Evolutionary conservation across 2,888 invertebrate genomes (phyloP), one percentile per base, ranked within the genome.

Genomic region (Coelinius sp.): DNA sequence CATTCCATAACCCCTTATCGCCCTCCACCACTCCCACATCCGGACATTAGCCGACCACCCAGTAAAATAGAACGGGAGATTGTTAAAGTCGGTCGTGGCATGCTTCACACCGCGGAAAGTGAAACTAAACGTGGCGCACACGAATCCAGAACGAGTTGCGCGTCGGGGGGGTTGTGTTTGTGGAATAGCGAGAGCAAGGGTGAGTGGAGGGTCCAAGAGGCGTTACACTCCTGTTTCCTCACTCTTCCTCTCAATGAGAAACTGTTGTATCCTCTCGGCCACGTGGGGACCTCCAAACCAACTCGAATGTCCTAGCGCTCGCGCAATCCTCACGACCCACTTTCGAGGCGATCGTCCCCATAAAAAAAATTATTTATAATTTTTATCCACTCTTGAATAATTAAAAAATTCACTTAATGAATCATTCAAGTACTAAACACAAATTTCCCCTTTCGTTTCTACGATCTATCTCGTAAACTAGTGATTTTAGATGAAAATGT

Each of bases 251-350:
- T 72, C 59, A 10, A 10, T 24, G 59, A 56, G 65, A 27, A 8
- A 38, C 38, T 44, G 64, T n/a, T 59, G 31, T 35, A 24, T 65
- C 27, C 56, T 41, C 63, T 64, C 49, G 65, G 35, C 71, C 71
- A 71, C 71, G 71, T 71, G 71, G 67, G 69, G 75, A 73, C 71
- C 73, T 75, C 71, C 70, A 73, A 71, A 75, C 20, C 22, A 24
- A 35, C 2, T 8, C 17, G 4, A 14, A 56, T 66, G 67, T 59
- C 70, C 65, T 44, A 41, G 17, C 25, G 46, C n/a, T 38, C 65
- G 71, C 59, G 22, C 67, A 53, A 41, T 63, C 71, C 69, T 59
- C 70, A 53, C 71, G 74, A 71, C 65, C 74, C 68, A 74, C 68
- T 71, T 68, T 62, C 63, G 64, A 65, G 35, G 31, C 17, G 62